Conservation (phyloP, 2,888 invertebrate species). For the Ariolimax columbianus region DNA sequence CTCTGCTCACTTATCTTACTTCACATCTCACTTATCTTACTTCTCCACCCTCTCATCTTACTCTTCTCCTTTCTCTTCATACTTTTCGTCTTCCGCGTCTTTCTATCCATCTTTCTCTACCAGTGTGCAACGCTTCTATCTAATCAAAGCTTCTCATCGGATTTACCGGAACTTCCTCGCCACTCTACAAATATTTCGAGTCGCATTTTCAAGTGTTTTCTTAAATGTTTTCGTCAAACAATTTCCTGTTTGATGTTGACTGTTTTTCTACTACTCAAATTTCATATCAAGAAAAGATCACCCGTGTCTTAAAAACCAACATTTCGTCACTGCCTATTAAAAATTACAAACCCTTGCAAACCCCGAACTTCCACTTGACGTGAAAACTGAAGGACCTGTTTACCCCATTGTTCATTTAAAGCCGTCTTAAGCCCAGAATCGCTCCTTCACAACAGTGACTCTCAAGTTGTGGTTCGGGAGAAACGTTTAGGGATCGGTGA, state of each 20-base stretch:
- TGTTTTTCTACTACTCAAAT: not conserved
- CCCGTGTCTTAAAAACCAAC: not conserved
- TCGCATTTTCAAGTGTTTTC: not conserved
- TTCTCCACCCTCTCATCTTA: not conserved
- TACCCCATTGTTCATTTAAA: no score
- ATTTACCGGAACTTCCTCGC: not conserved
- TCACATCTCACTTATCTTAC: no score
- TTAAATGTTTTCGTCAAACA: constrained; percentile 10
- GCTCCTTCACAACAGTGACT: no score
- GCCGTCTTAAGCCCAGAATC: no score
- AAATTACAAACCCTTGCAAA: no score
- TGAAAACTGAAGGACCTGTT: no score
- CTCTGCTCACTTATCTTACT: not conserved
- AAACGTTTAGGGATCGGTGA: no score
- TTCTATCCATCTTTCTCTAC: no score
- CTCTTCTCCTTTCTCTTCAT: no score
- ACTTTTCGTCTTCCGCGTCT: no score
- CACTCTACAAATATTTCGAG: not conserved
- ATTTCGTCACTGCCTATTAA: not conserved
- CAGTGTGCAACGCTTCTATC: not conserved
- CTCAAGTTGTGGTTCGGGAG: no score
- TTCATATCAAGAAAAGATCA: not conserved
- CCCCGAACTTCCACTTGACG: no score
- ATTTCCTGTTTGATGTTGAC: constrained; percentile 7
- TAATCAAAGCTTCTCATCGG: not conserved